Conservation (phyloP, 1,140 invertebrate species). For the Plectrocnemia conspersa region DNA sequence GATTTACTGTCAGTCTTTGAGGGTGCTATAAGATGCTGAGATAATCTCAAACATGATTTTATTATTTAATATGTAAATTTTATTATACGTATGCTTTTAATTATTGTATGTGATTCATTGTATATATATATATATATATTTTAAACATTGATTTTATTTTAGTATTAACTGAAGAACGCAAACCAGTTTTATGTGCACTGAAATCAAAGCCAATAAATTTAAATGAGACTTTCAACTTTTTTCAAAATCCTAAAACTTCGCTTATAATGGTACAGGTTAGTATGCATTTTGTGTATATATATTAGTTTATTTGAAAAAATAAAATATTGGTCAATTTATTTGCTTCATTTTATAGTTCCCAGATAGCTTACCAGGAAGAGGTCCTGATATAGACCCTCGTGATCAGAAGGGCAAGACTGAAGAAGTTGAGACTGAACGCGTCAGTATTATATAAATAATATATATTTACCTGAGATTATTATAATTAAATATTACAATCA, state of each 20-base stretch:
- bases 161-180: not conserved
- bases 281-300: not conserved
- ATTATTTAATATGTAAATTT: not conserved
- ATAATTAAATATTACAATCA: conserved; percentile 20
- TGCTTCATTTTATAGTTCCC: conserved; percentile 47
- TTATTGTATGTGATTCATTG: not conserved
- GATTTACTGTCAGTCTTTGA: conserved; percentile 10
- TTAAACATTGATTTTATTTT: not conserved
- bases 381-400: conserved; percentile 30
- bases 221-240: conserved; percentile 33
- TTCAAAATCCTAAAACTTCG: conserved; percentile 41
- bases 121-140: conserved; percentile 3
- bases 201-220: conserved; percentile 12
- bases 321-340: not conserved
- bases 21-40: conserved; percentile 2
- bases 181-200: not conserved
- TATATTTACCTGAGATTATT: too few relatives aligned
- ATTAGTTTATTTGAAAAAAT: not conserved
- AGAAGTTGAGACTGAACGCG: conserved; percentile 33
- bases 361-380: conserved; percentile 49
- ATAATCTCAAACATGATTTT: conserved; percentile 5
- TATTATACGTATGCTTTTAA: not conserved
- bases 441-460: conserved; percentile 26
- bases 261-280: conserved; percentile 45
- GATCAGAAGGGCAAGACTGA: conserved; percentile 35